Conservation (phyloP, 2,888 invertebrate genomes). For the Tortricodes alternella region DNA sequence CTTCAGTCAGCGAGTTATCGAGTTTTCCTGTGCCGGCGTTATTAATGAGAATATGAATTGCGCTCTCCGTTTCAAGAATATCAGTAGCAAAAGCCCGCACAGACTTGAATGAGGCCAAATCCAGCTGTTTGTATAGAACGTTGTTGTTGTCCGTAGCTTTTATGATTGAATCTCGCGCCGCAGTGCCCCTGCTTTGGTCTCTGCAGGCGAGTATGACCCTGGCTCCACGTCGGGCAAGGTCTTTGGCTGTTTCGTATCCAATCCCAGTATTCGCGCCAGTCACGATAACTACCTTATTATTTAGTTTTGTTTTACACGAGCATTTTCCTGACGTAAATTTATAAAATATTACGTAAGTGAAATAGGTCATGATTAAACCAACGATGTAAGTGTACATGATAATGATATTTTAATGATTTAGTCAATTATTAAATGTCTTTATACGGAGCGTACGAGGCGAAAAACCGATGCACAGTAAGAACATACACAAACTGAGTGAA, state of each 20-base stretch:
- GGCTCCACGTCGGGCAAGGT: conserved; percentile 72
- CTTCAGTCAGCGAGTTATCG: conserved; percentile 85
- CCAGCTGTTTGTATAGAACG: conserved; percentile 85
- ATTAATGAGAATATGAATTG: conserved; percentile 90
- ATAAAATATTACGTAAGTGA: conserved; percentile 15
- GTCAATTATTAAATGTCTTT: no score
- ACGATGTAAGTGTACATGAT: conserved; percentile 9
- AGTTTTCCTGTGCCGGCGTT: conserved; percentile 91
- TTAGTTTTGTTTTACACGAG: conserved; percentile 40
- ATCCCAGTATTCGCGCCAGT: conserved; percentile 61
- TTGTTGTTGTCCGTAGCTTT: conserved; percentile 85
- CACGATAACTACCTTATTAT: conserved; percentile 55
- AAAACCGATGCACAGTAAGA: no score
- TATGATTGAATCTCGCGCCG: conserved; percentile 82
- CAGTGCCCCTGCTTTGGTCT: conserved; percentile 51
- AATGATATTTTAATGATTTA: no score
- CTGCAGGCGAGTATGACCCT: conserved; percentile 80
- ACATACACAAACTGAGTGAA: no score
- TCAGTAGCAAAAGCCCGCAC: conserved; percentile 90
- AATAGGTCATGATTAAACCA: conserved; percentile 2
- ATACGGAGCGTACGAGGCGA: no score
- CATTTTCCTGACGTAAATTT: conserved; percentile 42
- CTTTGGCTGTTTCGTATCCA: conserved; percentile 56
- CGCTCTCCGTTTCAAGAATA: conserved; percentile 85
- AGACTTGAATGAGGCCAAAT: conserved; percentile 87